Evolutionary conservation across 2,113 vertebrate genomes (phyloP).

Genomic region (Chlamydotis undulata): DNA sequence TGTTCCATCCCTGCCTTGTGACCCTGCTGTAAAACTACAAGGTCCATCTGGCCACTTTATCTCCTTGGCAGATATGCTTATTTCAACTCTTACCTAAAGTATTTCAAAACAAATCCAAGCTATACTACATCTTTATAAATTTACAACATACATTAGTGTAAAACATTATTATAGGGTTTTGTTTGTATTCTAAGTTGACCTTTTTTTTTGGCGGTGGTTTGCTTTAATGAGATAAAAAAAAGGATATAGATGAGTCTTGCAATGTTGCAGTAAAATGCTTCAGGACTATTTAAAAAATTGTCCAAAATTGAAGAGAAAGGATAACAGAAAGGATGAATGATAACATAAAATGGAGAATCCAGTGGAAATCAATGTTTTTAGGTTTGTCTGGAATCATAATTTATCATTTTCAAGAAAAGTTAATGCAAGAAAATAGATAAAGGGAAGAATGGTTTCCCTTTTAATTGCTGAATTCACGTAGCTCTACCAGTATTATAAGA

Average conservation of each 20-base stretch:
- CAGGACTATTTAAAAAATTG: neutral
- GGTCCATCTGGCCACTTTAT: slow-evolving; percentile 26
- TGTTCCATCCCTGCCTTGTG: neutral
- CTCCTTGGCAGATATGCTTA: neutral
- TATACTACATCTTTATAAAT: neutral
- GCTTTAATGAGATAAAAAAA: neutral
- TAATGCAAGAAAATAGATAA: neutral
- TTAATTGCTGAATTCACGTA: neutral
- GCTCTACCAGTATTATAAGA: neutral
- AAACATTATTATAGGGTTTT: neutral
- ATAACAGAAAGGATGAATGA: neutral
- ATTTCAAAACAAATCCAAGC: neutral
- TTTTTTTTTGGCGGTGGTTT: neutral
- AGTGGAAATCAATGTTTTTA: neutral
- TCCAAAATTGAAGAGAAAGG: neutral
- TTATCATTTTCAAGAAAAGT: neutral
- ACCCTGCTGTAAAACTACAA: slow-evolving; percentile 24
- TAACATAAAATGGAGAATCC: neutral
- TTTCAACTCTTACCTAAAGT: neutral
- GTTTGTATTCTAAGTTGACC: neutral
- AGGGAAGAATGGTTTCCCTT: neutral
- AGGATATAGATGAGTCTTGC: neutral
- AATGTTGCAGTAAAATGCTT: neutral
- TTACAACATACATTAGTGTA: neutral
- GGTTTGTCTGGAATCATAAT: neutral